A percentile compares a stretch with the other conserved stretches of the same genome.
phyloP scores from a whole-genome alignment of 2,113 vertebrate genomes.

The Tinamus guttatus region DNA sequence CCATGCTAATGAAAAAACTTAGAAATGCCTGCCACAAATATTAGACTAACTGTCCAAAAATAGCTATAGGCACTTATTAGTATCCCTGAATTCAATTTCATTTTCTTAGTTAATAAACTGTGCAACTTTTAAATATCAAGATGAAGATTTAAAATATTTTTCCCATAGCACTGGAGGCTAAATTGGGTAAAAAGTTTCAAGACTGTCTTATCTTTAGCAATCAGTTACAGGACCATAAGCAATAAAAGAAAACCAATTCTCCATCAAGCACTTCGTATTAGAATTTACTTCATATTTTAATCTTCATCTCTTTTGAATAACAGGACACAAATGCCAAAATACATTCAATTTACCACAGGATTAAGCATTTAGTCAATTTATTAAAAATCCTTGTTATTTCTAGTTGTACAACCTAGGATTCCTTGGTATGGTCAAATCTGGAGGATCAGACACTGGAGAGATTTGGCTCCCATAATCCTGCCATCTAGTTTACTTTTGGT shows the following conservation, averaged over 20 bases:
- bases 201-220: background rate
- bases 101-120: background rate
- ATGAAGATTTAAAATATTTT: constrained; percentile 5
- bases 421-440: background rate
- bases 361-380: background rate
- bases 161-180: background rate
- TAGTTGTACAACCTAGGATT: background rate
- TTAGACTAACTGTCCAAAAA: background rate
- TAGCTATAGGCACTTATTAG: background rate
- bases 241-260: constrained; percentile 12
- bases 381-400: background rate
- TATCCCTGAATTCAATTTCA: background rate
- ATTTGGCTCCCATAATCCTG: background rate
- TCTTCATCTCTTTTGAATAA: constrained; percentile 16
- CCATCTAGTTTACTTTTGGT: background rate
- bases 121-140: background rate
- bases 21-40: constrained; percentile 63
- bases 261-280: background rate
- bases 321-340: background rate
- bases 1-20: constrained; percentile 30
- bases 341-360: background rate
- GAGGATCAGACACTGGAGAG: background rate
- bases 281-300: background rate
- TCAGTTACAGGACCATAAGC: constrained; percentile 9
- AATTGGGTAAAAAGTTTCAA: constrained; percentile 11